phyloP scores from a whole-genome alignment of 2,113 vertebrate genomes.

The Lophura nycthemera region DNA sequence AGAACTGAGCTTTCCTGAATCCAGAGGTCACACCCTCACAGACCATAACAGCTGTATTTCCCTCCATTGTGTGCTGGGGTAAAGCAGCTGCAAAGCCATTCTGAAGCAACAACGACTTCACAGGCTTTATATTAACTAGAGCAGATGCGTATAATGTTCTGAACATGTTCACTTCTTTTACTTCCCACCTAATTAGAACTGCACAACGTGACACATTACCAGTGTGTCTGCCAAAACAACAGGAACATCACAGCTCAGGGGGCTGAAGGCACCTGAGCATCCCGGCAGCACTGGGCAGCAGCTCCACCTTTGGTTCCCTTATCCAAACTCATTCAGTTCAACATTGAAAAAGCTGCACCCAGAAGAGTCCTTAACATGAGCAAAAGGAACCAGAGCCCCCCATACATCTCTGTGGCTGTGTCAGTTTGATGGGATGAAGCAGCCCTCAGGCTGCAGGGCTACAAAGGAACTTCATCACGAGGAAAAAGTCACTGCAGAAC shows the following conservation, averaged over 20 bases:
- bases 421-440: neutral
- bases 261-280: neutral
- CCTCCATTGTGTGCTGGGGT: neutral
- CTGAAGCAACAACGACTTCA: neutral
- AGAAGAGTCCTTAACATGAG: no score
- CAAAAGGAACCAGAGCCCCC: neutral
- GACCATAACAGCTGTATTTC: neutral
- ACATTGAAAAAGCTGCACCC: neutral
- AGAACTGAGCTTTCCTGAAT: constrained; percentile 17
- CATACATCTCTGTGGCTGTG: neutral
- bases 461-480: neutral
- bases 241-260: neutral
- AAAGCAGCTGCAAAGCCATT: neutral
- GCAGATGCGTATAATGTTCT: neutral
- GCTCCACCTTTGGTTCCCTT: neutral
- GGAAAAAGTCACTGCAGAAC: neutral
- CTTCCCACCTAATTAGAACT: neutral
- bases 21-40: constrained; percentile 1
- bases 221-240: neutral
- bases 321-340: neutral
- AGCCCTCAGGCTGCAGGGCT: neutral
- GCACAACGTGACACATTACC: fast-evolving
- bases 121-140: neutral
- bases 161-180: neutral
- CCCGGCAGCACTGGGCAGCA: neutral